Evolutionary conservation across 2,797 vertebrate species (phyloP), one percentile per base, ranked within the genome.

Genomic region (Pempheris klunzingeri): DNA sequence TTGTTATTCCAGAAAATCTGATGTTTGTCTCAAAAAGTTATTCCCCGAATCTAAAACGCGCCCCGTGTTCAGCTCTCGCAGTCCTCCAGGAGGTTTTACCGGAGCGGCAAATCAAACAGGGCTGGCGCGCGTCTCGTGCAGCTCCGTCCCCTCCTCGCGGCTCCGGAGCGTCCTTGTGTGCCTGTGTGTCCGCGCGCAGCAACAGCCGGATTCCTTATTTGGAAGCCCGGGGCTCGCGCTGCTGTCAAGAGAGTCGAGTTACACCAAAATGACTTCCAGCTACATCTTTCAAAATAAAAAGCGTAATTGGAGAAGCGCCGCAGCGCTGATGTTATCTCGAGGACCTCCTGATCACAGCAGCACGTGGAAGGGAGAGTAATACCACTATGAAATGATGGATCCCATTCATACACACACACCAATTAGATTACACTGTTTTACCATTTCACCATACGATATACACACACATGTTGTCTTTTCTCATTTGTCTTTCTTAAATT

Each of bases 131-230:
- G 74, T 87, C 81, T 84, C 74, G 39, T 80, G 85, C 78, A 58
- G 74, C 78, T 81, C 71, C 75, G 90, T 81, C 88, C 81, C 54
- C 83, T 65, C 81, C 88, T 90, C 77, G 76, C 85, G 88, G 84
- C 88, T 94, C 83, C 41, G 78, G 87, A 82, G 89, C 86, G 88
- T 93, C 87, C 87, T 79, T 84, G 88, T 85, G 79, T 74, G 78
- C 84, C 78, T 86, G 67, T 82, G 88, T 75, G 90, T 92, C 90
- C 87, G 87, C 87, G 90, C 88, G 85, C 83, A 87, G 87, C 90
- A 88, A 91, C 87, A 92, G 84, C 86, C 89, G 8, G 54, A 84
- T 96, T 95, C 95, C 94, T 96, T 96, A 95, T 96, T 96, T 95
- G 95, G 96, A 96, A 96, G 95, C 95, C 95, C 65, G 78, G 76